A percentile compares a stretch with the other conserved stretches of the same genome.
phyloP scores from a whole-genome alignment of 2,888 invertebrate species.

The Buathra laborator region DNA sequence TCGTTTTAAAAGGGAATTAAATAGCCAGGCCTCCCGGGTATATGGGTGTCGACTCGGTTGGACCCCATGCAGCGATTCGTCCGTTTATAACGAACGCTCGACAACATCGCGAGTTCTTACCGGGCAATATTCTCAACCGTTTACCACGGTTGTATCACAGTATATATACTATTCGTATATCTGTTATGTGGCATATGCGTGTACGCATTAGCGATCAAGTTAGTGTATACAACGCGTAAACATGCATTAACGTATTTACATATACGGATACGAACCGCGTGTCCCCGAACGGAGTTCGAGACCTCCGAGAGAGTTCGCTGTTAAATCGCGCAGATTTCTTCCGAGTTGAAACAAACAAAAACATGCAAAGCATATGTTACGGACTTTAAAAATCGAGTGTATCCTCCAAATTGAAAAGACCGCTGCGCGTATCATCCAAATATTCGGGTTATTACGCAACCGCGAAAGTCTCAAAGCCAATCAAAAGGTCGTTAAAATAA shows the following conservation, averaged over 20 bases:
- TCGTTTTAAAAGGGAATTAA: slow-evolving; percentile 79
- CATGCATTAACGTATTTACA: slow-evolving; percentile 60
- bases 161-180: background rate
- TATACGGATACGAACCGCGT: slow-evolving; percentile 11
- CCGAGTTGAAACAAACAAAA: background rate
- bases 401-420: slow-evolving; percentile 31
- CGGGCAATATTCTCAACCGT: slow-evolving; percentile 45
- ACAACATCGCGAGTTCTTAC: slow-evolving; percentile 70
- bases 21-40: slow-evolving; percentile 76
- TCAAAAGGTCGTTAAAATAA: slow-evolving; percentile 57
- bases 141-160: background rate
- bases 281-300: slow-evolving; percentile 26
- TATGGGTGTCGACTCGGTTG: slow-evolving; percentile 79
- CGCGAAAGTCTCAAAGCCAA: slow-evolving; percentile 32
- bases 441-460: slow-evolving; percentile 22
- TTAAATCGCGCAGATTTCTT: slow-evolving; percentile 6
- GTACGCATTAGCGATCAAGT: slow-evolving; percentile 3
- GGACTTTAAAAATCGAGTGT: slow-evolving; percentile 7
- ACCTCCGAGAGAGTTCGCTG: slow-evolving; percentile 39
- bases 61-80: slow-evolving; percentile 79
- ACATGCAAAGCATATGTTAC: background rate
- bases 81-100: slow-evolving; percentile 79
- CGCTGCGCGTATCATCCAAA: slow-evolving; percentile 12
- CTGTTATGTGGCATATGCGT: background rate
- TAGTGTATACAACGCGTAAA: slow-evolving; percentile 52